Conservation (phyloP, 2,888 invertebrate genomes). For the Eilema depressum region DNA sequence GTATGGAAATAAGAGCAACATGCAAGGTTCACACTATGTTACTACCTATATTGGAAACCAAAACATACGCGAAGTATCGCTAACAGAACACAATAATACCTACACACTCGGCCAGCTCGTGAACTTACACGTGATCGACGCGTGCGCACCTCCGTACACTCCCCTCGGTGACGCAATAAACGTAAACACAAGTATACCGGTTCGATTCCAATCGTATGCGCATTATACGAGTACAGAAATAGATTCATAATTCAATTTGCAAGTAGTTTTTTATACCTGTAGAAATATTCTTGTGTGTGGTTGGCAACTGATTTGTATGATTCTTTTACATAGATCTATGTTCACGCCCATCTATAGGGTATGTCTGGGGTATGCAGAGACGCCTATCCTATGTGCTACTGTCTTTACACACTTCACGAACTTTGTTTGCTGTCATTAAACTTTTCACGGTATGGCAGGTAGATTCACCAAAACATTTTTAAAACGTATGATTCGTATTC, state of each 20-base stretch:
- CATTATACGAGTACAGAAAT: conserved; percentile 24
- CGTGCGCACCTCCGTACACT: conserved; percentile 42
- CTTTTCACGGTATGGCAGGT: no score
- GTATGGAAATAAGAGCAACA: not conserved
- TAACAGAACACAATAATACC: not conserved
- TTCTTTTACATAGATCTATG: not conserved
- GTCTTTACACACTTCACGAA: no score
- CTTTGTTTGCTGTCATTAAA: no score
- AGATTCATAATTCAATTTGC: conserved; percentile 4
- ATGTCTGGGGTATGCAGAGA: not conserved
- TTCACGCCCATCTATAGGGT: not conserved
- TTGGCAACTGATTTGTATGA: not conserved
- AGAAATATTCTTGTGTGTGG: not conserved
- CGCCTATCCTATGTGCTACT: no score
- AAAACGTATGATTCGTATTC: no score
- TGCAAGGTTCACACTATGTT: not conserved
- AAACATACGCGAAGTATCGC: not conserved
- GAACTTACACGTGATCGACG: conserved; percentile 44
- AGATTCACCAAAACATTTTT: no score
- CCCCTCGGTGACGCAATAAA: conserved; percentile 37
- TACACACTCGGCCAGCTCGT: conserved; percentile 32
- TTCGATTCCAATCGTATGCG: conserved; percentile 28
- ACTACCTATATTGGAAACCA: not conserved
- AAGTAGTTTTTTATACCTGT: not conserved
- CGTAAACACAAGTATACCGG: conserved; percentile 30